Evolutionary conservation across 2,797 vertebrate species (phyloP), one percentile per base, ranked within the genome.

Genomic region (Poeciliopsis turneri): DNA sequence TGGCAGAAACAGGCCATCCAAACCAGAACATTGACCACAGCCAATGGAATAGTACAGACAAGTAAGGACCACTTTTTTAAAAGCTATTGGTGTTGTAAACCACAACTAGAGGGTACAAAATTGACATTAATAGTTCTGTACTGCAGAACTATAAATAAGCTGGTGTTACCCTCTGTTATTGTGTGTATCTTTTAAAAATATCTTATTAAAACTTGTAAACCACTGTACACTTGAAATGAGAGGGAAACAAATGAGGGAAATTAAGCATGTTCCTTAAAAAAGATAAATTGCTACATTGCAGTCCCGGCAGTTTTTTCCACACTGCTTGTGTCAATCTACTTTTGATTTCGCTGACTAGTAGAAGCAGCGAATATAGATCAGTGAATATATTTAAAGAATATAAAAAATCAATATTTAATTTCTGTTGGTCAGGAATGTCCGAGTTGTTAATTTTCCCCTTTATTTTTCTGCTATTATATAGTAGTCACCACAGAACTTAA

Each of bases 11-110:
- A 75, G 72, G 59, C 69, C 23, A 47, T 74, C 72, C 66, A 57
- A 53, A 55, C 47, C 73, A 70, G 12, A 74, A 87, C 80, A 85
- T 11, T 84, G 83, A 87, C 82, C 82, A 84, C 80, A 86, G 76
- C 84, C 75, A 80, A 80, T 79, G 43, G 77, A 80, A 74, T 81
- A 79, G 64, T 10, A 13, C 70, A 72, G 55, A 72, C 72, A 61
- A 85, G 85, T 85, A 87, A 87, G 78, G 74, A 74, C 73, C 76
- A 77, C 74, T 76, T 74, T 84, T 80, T 84, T 83, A 74, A 66
- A 80, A 75, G 16, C 74, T 87, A 68, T 72, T 82, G 83, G 64
- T 79, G 83, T 75, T 84, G 75, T 74, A 73, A 85, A 81, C 70
- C 36, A 85, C 70, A 85, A 28, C 41, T 43, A 70, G 13, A 7